Evolutionary conservation across 2,888 invertebrate species (phyloP).

Genomic region (Formica aserva): DNA sequence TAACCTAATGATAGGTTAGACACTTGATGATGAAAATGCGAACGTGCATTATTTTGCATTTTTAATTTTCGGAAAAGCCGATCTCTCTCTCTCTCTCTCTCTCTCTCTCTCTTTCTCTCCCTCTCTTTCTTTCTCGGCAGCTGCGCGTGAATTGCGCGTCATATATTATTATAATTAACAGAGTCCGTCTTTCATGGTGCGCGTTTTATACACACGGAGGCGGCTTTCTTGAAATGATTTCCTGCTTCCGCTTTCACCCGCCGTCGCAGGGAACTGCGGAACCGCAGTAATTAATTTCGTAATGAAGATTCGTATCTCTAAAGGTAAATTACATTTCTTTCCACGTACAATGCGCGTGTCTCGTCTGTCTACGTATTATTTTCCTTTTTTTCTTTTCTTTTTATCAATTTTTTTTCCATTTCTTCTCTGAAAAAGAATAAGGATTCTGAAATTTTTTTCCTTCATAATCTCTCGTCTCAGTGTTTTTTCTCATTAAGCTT

Average conservation of each 20-base stretch:
- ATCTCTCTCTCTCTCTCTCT: neutral
- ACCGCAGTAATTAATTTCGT: conserved; percentile 70
- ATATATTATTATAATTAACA: conserved; percentile 29
- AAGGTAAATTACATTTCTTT: conserved; percentile 45
- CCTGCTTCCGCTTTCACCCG: conserved; percentile 72
- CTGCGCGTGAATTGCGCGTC: conserved; percentile 3
- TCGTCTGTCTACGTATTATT: neutral
- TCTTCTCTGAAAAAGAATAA: neutral
- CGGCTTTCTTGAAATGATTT: conserved; percentile 48
- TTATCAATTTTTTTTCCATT: neutral
- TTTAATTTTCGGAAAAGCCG: neutral
- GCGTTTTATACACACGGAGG: neutral
- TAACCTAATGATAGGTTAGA: neutral
- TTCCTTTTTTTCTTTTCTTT: neutral
- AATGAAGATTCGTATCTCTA: conserved; percentile 43
- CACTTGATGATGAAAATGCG: neutral
- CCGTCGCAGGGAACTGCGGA: conserved; percentile 63
- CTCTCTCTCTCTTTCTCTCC: neutral
- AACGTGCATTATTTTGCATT: neutral
- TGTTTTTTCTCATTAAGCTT: neutral
- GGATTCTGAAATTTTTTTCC: neutral
- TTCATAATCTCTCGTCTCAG: neutral
- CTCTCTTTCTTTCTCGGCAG: neutral
- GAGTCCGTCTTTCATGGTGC: conserved; percentile 28
- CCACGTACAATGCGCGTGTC: neutral